Percentiles rank a stretch among this genome's conserved stretches.
phyloP scores from a whole-genome alignment of 2,113 vertebrate species.

The Misgurnus mizolepis region DNA sequence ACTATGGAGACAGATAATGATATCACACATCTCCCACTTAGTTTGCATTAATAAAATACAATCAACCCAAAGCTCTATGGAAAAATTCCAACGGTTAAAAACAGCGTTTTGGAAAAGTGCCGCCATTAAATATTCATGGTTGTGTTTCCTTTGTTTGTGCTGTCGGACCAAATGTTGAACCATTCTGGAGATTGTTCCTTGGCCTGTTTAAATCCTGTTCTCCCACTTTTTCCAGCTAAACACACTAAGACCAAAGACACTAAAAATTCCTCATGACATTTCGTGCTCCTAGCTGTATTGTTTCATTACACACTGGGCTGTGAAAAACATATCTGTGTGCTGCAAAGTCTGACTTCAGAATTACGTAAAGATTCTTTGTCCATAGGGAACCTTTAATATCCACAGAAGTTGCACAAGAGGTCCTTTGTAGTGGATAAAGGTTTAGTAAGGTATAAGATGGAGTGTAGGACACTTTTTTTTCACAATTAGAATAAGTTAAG shows the following conservation, averaged over 20 bases:
- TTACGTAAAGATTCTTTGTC: not conserved
- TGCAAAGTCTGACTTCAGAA: not conserved
- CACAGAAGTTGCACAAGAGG: too few species aligned
- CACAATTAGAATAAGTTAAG: too few species aligned
- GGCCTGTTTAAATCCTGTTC: constrained; percentile 29
- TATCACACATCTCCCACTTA: constrained; percentile 47
- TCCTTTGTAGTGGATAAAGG: too few species aligned
- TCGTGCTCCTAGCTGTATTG: not conserved
- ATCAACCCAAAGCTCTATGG: constrained; percentile 39
- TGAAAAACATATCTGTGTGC: constrained; percentile 2
- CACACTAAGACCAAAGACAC: constrained; percentile 26
- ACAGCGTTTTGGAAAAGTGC: constrained; percentile 38
- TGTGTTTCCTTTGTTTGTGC: constrained; percentile 44
- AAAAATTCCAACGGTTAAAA: constrained; percentile 52
- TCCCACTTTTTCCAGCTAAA: constrained; percentile 12
- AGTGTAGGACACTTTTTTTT: too few species aligned
- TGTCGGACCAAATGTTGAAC: constrained; percentile 39
- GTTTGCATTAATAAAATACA: constrained; percentile 52
- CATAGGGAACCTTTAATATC: too few species aligned
- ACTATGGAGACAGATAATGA: constrained; percentile 40
- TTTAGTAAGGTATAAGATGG: too few species aligned
- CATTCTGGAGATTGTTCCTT: constrained; percentile 43
- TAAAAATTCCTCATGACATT: constrained; percentile 29
- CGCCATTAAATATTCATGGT: constrained; percentile 54
- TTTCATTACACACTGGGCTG: not conserved